phyloP scores from a whole-genome alignment of 2,888 invertebrate species.

The Temnothorax ravouxi region DNA sequence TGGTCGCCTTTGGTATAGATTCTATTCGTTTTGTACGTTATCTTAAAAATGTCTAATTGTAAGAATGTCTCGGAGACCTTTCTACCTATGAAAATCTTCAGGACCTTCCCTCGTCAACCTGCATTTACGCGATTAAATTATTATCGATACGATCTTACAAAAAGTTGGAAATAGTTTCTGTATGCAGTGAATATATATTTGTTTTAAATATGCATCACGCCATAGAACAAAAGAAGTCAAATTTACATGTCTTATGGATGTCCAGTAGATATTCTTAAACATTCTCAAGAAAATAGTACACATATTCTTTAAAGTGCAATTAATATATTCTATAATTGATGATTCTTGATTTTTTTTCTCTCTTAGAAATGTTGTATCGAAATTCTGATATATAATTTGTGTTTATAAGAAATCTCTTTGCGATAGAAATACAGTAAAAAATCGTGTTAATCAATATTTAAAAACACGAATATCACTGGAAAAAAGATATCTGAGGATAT shows the following conservation, averaged over 20 bases:
- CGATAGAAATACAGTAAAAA: neutral
- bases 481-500: slow-evolving; percentile 18
- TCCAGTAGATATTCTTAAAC: slow-evolving; percentile 37
- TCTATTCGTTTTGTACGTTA: slow-evolving; percentile 26
- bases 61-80: neutral
- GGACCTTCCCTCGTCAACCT: neutral
- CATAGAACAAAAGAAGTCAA: slow-evolving; percentile 4
- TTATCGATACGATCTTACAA: slow-evolving; percentile 6
- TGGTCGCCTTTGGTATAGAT: slow-evolving; percentile 44
- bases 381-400: slow-evolving; percentile 19
- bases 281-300: neutral
- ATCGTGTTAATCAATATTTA: neutral
- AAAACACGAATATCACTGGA: neutral
- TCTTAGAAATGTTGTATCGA: neutral
- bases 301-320: neutral
- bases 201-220: neutral
- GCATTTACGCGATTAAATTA: neutral
- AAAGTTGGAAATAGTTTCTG: neutral
- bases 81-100: neutral
- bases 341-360: neutral
- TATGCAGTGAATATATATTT: neutral
- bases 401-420: neutral
- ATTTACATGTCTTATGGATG: neutral
- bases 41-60: neutral
- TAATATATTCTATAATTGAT: slow-evolving; percentile 6